phyloP scores from a whole-genome alignment of 2,113 vertebrate genomes.

The Chamaea fasciata region DNA sequence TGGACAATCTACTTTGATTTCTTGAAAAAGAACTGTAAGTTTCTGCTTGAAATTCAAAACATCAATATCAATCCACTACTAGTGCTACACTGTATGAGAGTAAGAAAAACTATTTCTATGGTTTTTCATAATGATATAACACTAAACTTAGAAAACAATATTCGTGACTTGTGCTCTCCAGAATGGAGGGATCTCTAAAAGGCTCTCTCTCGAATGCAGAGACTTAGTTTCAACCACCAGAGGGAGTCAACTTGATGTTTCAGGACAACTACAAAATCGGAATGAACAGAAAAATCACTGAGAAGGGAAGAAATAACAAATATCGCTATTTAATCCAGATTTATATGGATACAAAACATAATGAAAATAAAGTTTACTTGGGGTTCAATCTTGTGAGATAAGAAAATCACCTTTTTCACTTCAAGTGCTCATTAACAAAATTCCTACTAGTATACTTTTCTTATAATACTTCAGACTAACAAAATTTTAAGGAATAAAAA shows the following conservation, averaged over 20 bases:
- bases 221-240: neutral
- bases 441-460: neutral
- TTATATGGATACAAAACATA: neutral
- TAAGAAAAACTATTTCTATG: neutral
- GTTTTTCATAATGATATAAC: neutral
- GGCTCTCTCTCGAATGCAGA: neutral
- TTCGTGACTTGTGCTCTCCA: neutral
- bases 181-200: neutral
- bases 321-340: neutral
- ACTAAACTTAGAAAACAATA: neutral
- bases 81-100: neutral
- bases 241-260: constrained; percentile 10
- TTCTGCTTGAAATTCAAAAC: neutral
- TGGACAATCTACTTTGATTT: neutral
- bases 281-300: neutral
- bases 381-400: neutral
- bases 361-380: neutral
- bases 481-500: neutral
- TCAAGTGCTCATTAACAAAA: neutral
- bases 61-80: neutral
- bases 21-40: neutral
- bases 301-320: neutral
- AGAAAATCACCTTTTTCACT: neutral
- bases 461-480: neutral
- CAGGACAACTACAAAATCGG: neutral